Evolutionary conservation across 2,113 vertebrate species (phyloP).

Genomic region (Scalopus aquaticus): DNA sequence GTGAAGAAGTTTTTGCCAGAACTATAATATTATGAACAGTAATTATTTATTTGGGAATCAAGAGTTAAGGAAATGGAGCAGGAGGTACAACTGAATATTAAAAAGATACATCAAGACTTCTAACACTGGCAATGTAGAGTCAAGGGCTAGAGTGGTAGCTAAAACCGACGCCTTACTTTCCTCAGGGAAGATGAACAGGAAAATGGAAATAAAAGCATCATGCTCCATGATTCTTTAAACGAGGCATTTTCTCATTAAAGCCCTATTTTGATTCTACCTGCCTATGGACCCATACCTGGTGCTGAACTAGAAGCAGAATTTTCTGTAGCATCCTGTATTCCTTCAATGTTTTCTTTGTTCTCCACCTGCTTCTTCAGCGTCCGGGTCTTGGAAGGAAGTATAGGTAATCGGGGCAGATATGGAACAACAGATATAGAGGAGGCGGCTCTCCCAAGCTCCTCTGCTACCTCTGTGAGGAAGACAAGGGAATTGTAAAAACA

Average conservation of each 20-base stretch:
- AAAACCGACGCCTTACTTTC: not conserved
- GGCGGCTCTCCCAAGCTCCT: constrained; percentile 96
- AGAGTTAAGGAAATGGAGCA: not conserved
- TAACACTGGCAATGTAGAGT: not conserved
- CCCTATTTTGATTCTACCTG: not conserved
- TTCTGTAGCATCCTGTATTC: constrained; percentile 86
- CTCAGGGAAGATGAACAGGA: not conserved
- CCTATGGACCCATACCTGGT: constrained; percentile 79
- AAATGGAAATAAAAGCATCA: not conserved
- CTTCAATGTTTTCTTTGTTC: constrained; percentile 99
- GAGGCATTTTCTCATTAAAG: not conserved
- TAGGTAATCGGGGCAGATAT: constrained; percentile 90
- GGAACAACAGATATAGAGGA: constrained; percentile 90
- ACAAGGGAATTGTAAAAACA: not conserved
- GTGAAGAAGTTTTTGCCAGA: not conserved
- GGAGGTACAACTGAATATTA: not conserved
- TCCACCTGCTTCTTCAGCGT: constrained; percentile 94
- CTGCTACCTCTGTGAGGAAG: constrained; percentile 92
- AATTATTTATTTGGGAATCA: not conserved
- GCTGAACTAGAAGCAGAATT: constrained; percentile 85
- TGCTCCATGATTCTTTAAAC: not conserved
- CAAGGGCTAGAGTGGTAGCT: not conserved
- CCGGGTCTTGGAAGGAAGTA: constrained; percentile 95
- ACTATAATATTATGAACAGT: not conserved
- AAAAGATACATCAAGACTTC: accelerated